Evolutionary conservation across 2,888 invertebrate genomes (phyloP).

Genomic region (Drosophila helvetica): DNA sequence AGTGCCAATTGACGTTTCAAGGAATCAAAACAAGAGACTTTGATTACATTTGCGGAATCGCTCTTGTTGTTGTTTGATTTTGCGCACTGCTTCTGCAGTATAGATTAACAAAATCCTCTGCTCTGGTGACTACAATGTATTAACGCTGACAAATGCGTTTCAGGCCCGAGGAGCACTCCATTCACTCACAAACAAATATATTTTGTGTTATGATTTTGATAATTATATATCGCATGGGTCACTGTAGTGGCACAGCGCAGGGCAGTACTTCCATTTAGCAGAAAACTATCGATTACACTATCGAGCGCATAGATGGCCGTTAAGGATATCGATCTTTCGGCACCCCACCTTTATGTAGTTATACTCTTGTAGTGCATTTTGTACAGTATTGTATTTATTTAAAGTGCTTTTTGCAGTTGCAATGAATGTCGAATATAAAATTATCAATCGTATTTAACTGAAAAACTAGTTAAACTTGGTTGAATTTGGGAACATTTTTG

Average conservation of each 20-base stretch:
- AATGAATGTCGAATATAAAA: not conserved
- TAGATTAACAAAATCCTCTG: not conserved
- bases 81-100: slow-evolving; percentile 14
- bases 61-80: not conserved
- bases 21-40: slow-evolving; percentile 38
- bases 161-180: not conserved
- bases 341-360: no score
- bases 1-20: slow-evolving; percentile 13
- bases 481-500: slow-evolving; percentile 43
- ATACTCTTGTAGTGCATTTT: not conserved
- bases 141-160: not conserved
- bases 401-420: slow-evolving; percentile 6
- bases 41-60: slow-evolving; percentile 14
- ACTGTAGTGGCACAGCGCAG: not conserved
- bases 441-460: slow-evolving; percentile 31
- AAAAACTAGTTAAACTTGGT: slow-evolving; percentile 42
- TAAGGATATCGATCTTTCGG: no score
- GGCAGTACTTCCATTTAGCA: no score
- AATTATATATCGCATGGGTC: not conserved
- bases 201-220: not conserved
- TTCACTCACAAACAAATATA: not conserved
- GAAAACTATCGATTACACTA: no score
- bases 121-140: not conserved
- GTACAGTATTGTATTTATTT: slow-evolving; percentile 6
- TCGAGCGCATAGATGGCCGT: no score